Evolutionary conservation across 2,888 invertebrate genomes (phyloP), one percentile per base, ranked within the genome.

Genomic region (Temnothorax rugatulus): DNA sequence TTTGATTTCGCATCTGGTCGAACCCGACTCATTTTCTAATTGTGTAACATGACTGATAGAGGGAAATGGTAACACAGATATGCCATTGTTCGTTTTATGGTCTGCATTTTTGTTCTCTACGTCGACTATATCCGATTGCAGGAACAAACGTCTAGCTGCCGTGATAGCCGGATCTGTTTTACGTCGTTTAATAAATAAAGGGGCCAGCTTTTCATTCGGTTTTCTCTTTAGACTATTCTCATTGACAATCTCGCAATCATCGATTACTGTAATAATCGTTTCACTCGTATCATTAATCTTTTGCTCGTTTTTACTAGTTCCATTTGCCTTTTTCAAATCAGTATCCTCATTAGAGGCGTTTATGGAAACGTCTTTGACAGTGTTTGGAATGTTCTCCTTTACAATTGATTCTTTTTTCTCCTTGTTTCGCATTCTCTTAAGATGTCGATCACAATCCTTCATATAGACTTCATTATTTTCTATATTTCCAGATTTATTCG

Each of bases 101-200:
- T 96, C 96, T 57, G 93, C 95, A 79, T 95, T 95, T 92, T 96
- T 96, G 88, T 96, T 96, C 68, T 97, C 93, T 88, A 96, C 95
- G 41, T 97, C 96, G 13, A 97, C 97, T 8, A 97, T 96, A n/a
- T 97, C 97, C 86, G 97, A 97, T 89, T 96, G 96, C 54, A 98
- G 95, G 94, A 98, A 97, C 85, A 96, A 96, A 86, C 96, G 96
- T 90, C 96, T 96, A 7, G 97, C 97, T 93, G 96, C 96, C 64
- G 96, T 83, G 61, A 95, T 94, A 76, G 95, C 95, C 21, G 96
- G 95, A 95, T 97, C 96, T 21, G 95, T 92, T 92, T 96, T 96
- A 9, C 95, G 95, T 63, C 94, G 93, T 84, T 95, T 96, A 0
- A 96, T 92, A 94, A 98, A 98, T 66, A 98, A 95, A n/a, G 98